Evolutionary conservation across 2,888 invertebrate genomes (phyloP), one percentile per base, ranked within the genome.

Genomic region (Coelinius sp.): DNA sequence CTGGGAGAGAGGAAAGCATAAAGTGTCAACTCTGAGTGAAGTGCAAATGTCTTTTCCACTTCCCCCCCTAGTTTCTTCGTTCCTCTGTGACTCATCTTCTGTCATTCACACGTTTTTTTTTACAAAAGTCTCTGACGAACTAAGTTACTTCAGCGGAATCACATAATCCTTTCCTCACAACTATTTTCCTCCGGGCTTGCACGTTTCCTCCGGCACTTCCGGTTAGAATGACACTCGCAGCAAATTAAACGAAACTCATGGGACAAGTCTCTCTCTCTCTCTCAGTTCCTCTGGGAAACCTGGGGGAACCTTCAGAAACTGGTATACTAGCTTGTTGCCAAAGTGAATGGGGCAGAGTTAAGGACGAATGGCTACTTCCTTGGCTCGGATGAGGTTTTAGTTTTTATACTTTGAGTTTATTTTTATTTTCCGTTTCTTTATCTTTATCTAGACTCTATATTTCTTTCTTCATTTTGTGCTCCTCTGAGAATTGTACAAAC

Each of bases 291-390:
- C 41, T n/a, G 12, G 14, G 49, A 70, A 59, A 52, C 38, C 12
- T 41, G 31, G 38, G 46, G 35, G 49, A 71, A 8, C 49, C 31
- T 20, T 27, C 1, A 25, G n/a, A 22, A 38, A 12, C 63, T 12
- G 24, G 44, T 63, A 62, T 64, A 74, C 49, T 52, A 35, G 63
- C 56, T 73, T 63, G 38, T 52, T 71, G 62, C 70, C 56, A 69
- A 72, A 75, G 70, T 70, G 46, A 49, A 49, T 49, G 73, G 68
- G 73, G 38, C 35, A 25, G 67, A 75, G 70, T 75, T 73, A 69
- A 70, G 67, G 73, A 63, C 71, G 56, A 74, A 69, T 71, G 66
- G 59, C 20, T 69, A 41, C 59, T 70, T 59, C 44, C 66, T 64
- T 67, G 49, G 64, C 63, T 46, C 46, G 41, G 46, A 71, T 46